These are phyloP conservation scores for Noctua fimbriata DNA, from an alignment of 2,888 invertebrate genomes.

Conservation along the genomic window DNA sequence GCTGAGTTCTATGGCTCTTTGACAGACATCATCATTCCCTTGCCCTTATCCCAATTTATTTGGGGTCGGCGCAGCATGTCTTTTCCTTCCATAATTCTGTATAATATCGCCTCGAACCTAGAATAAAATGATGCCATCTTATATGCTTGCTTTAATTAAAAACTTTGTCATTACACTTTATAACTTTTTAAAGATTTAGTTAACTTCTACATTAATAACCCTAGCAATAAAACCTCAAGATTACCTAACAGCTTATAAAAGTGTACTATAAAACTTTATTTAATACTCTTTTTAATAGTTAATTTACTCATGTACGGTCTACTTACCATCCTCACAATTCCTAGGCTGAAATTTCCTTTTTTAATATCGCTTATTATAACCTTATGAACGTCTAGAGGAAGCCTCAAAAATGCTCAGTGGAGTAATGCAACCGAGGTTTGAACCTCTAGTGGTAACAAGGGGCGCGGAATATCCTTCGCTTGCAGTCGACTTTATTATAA, in stretches of 20 bases:
- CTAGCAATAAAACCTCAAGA: slow-evolving; percentile 23
- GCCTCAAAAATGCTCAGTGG: slow-evolving; percentile 42
- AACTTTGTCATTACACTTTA: not conserved
- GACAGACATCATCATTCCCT: no score
- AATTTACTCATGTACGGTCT: slow-evolving; percentile 12
- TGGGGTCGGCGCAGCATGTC: no score
- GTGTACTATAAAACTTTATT: slow-evolving; percentile 13
- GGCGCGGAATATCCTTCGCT: slow-evolving; percentile 35
- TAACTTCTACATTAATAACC: slow-evolving; percentile 1
- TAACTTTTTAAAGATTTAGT: not conserved
- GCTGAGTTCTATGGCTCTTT: not conserved
- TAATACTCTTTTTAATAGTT: slow-evolving; percentile 30
- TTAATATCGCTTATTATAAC: slow-evolving; percentile 43
- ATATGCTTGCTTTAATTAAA: not conserved
- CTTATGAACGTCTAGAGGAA: slow-evolving; percentile 36
- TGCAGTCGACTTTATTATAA: slow-evolving; percentile 34
- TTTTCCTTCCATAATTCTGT: no score
- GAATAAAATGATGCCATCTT: not conserved
- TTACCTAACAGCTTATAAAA: slow-evolving; percentile 36
- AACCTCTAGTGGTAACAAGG: slow-evolving; percentile 19
- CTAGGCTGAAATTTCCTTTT: slow-evolving; percentile 5
- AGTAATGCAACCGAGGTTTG: slow-evolving; percentile 38
- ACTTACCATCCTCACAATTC: slow-evolving; percentile 17
- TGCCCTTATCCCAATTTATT: no score
- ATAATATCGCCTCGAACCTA: not conserved